Evolutionary conservation across 2,113 vertebrate species (phyloP).

Genomic region (Protobothrops flavoviridis): DNA sequence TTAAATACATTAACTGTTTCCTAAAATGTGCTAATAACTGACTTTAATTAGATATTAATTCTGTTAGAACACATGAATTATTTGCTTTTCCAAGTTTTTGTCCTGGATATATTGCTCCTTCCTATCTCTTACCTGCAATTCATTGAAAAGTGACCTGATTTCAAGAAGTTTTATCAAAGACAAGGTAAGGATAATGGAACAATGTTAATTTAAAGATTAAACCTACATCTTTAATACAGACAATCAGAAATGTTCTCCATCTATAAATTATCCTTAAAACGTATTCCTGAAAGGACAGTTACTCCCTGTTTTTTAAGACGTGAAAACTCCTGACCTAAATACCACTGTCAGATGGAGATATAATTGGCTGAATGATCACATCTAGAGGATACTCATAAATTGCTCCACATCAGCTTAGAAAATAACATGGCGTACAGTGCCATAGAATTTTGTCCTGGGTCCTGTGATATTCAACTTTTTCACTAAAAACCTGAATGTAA

Average conservation of each 20-base stretch:
- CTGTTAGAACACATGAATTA: background rate
- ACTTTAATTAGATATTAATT: background rate
- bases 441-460: background rate
- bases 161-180: background rate
- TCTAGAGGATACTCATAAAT: background rate
- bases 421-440: background rate
- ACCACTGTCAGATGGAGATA: background rate
- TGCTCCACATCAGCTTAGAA: background rate
- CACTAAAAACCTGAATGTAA: background rate
- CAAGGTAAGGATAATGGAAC: background rate
- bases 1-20: background rate
- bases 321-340: background rate
- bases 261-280: background rate
- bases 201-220: background rate
- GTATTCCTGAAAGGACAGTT: background rate
- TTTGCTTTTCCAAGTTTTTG: background rate
- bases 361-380: background rate
- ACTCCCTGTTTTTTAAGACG: background rate
- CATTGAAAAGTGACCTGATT: background rate
- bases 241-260: background rate
- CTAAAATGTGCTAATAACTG: background rate
- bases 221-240: background rate
- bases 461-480: background rate
- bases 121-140: background rate
- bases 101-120: background rate